phyloP scores from a whole-genome alignment of 1,140 invertebrate genomes.

The Ips nitidus region DNA sequence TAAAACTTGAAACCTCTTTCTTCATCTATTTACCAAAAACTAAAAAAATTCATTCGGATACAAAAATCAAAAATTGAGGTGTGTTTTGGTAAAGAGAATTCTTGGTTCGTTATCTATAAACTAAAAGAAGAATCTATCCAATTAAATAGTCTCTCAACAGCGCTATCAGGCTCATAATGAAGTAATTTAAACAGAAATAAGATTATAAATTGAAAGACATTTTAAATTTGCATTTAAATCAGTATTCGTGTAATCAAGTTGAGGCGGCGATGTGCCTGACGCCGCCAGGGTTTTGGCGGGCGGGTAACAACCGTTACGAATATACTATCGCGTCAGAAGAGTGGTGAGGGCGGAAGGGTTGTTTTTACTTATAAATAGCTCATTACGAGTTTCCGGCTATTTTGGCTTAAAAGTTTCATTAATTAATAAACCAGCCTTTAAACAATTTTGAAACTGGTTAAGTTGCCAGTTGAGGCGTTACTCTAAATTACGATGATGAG shows the following conservation, averaged over 20 bases:
- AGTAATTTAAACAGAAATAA: conserved; percentile 52
- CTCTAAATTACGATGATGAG: no score
- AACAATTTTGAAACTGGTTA: no score
- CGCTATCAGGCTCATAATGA: conserved; percentile 48
- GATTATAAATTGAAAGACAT: conserved; percentile 53
- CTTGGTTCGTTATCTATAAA: no score
- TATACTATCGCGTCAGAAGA: conserved; percentile 20
- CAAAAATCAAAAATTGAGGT: no score
- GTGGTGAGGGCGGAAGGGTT: neutral
- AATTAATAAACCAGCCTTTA: no score
- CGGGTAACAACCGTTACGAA: conserved; percentile 24
- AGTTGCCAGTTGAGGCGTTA: no score
- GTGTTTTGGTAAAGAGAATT: no score
- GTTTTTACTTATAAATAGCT: neutral
- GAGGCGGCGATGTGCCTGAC: conserved; percentile 31
- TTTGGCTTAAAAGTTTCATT: no score
- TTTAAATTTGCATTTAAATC: conserved; percentile 52
- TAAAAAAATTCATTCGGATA: no score
- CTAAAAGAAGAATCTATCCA: neutral
- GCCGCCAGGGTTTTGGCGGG: conserved; percentile 4
- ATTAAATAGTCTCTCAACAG: conserved; percentile 30
- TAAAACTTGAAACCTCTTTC: no score
- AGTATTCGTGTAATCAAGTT: conserved; percentile 49
- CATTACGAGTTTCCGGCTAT: neutral
- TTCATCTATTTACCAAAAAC: no score